These are phyloP conservation scores for Mustela lutreola DNA, from an alignment of 2,113 vertebrate genomes.

Conservation along the genomic window DNA sequence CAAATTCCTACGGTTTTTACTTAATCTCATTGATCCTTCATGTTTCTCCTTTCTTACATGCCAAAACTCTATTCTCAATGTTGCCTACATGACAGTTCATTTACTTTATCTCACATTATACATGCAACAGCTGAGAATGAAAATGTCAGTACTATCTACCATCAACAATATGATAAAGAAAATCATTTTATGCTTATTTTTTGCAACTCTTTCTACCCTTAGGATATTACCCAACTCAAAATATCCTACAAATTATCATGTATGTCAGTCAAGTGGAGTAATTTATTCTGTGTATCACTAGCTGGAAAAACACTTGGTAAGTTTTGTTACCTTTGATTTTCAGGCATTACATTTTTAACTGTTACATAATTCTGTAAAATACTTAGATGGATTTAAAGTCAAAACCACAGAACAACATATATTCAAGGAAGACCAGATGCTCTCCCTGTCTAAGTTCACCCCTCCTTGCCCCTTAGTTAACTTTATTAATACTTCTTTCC, in stretches of 20 bases:
- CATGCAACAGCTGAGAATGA: not conserved
- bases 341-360: not conserved
- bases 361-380: constrained; percentile 13
- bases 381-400: constrained; percentile 1
- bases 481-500: not conserved
- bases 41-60: not conserved
- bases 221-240: not conserved
- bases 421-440: not conserved
- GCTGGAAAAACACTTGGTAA: not conserved
- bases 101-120: not conserved
- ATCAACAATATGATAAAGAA: not conserved
- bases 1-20: not conserved
- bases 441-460: not conserved
- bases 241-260: not conserved
- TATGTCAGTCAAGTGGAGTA: not conserved
- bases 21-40: not conserved
- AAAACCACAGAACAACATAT: not conserved
- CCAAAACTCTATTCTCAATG: not conserved
- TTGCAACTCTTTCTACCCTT: not conserved
- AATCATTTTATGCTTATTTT: not conserved
- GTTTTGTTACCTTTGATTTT: constrained; percentile 32
- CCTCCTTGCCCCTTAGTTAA: not conserved
- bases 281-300: not conserved
- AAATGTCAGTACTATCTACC: not conserved
- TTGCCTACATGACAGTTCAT: not conserved